Base-by-base conservation (phyloP, 2,797 vertebrate species). In the Babyrousa celebensis region DNA sequence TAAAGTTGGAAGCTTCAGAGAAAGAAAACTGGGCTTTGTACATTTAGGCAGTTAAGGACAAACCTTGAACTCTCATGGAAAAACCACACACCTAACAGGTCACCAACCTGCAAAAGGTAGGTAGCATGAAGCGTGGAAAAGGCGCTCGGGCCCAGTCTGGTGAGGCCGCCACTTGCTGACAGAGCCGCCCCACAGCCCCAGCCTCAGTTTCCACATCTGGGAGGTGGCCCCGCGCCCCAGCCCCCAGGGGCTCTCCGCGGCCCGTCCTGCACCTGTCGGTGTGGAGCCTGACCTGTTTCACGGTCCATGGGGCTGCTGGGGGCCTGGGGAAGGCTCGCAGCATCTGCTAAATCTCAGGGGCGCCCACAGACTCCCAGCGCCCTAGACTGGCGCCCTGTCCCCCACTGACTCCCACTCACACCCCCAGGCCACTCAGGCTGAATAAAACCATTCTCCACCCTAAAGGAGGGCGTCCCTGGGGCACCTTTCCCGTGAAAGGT, bases 1-100 rank as follows among this genome's bases (percentile, higher is more conserved):
- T 21, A 15, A 40, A 54, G 21, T 14, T 16, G 62, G 40, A 75
- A 56, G 4, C 43, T 25, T 78, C 32, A 9, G 7, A 27, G 18
- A 78, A 23, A 32, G 29, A 27, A 56, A 32, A 15, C 32, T 10
- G 11, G 58, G 36, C 6, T 32, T 25, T 3, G 23, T 7, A 21
- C 1, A 0, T n/a, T 40, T 17, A 14, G 6, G 4, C 3, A 16
- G n/a, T 3, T 16, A 20, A 18, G 1, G 3, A 29, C 5, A 25
- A 27, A 48, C 32, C 5, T 32, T 54, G 40, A 15, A 43, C 23
- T 58, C 52, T 36, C n/a, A 1, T 4, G 18, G 17, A 70, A 16
- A 48, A 65, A 0, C 4, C 40, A 5, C 27, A 7, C 6, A 1
- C 40, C 16, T 15, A 0, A 4, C 8, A n/a, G 4, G 17, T 0